phyloP scores from a whole-genome alignment of 35 echinoderm and acorn worm genomes.

The Apostichopus parvimensis region DNA sequence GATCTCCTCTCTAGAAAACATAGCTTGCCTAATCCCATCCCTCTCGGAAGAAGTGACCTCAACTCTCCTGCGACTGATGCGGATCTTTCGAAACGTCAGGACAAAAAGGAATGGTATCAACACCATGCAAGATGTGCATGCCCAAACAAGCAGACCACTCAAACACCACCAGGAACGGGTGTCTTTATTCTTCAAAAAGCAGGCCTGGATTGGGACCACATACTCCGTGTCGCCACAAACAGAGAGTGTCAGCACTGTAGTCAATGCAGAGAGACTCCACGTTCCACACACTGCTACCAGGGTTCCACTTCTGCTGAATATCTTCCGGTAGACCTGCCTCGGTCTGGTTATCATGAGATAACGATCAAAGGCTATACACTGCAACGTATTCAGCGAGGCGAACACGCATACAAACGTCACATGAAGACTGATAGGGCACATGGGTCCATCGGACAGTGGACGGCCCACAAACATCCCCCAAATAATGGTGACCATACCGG shows the following conservation, averaged over 20 bases:
- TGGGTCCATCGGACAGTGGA: not conserved
- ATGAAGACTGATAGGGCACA: constrained; percentile 14
- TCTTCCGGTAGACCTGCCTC: not conserved
- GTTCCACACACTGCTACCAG: not conserved
- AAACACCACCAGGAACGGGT: constrained; percentile 14
- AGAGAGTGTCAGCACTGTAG: not conserved
- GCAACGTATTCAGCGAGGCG: constrained; percentile 29
- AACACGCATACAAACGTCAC: constrained; percentile 28
- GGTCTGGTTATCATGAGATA: constrained; percentile 47
- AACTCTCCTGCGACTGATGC: not conserved
- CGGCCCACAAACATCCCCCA: constrained; percentile 8
- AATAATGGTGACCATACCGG: constrained; percentile 20
- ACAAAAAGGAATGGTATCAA: constrained; percentile 1
- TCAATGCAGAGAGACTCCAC: constrained; percentile 24
- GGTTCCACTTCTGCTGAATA: not conserved
- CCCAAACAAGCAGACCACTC: not conserved
- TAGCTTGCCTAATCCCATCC: not conserved
- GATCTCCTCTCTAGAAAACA: constrained; percentile 17
- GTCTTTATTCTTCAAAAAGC: constrained; percentile 21
- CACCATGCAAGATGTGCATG: constrained; percentile 20
- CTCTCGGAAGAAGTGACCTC: not conserved
- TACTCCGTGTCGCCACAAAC: constrained; percentile 15
- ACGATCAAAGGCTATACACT: constrained; percentile 34
- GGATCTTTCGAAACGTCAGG: constrained; percentile 44
- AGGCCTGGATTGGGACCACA: constrained; percentile 14